Base-by-base conservation (phyloP, 2,888 invertebrate genomes). In the Autographa pulchrina region DNA sequence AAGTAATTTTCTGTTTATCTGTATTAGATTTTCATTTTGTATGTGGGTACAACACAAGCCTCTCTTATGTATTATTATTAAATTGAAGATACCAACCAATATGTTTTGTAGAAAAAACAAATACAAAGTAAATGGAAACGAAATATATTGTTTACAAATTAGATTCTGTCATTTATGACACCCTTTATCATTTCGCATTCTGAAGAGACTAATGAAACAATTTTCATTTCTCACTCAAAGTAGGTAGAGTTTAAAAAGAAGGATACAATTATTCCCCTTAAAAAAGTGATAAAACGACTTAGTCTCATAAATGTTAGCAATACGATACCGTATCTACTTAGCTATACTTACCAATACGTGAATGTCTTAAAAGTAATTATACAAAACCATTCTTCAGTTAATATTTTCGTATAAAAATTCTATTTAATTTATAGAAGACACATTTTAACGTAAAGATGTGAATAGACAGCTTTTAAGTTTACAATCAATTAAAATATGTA, bases 1-100 rank as follows among this genome's bases (percentile, higher is more conserved):
- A 68, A 77, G 76, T 80, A 65, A 78, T 83, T 78, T 83, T 82
- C 62, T 73, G 72, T 78, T 75, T 74, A 82, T 82, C 77, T 81
- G 61, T 78, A 78, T 76, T 82, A 77, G 74, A 71, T 72, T 80
- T 84, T 76, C 70, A 78, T 83, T 76, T 74, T 75, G 41, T 80
- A 74, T 78, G 68, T 75, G 38, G 62, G 69, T 70, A 35, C 38
- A 18, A 63, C 59, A 69, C 20, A 74, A 69, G 70, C 58, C 60
- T 48, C 62, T 72, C 65, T 76, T 68, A 67, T 56, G 16, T 72
- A 48, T 59, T 73, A 58, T 74, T 77, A 77, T 74, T 81, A 71
- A 58, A 71, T 70, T 63, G 52, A 62, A 71, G 7, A 60, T 59
- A 80, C 25, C 25, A 64, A 80, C 25, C 25, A 64, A 68, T 61